phyloP scores from a whole-genome alignment of 2,113 vertebrate genomes.

The Neogale vison region DNA sequence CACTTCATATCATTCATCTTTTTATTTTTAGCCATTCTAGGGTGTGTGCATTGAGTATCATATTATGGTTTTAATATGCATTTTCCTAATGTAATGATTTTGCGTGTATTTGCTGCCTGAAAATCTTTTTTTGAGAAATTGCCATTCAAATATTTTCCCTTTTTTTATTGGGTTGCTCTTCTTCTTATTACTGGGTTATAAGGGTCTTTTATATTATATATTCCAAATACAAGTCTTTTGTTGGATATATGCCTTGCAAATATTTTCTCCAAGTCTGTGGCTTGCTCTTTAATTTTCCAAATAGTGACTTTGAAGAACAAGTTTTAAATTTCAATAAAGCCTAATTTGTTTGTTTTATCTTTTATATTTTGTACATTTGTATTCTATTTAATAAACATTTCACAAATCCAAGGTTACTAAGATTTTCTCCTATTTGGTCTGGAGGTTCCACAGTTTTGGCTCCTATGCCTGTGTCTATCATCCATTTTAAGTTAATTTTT shows the following conservation, averaged over 20 bases:
- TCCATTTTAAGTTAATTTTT: neutral
- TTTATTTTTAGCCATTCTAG: neutral
- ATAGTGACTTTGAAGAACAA: neutral
- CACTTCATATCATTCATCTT: neutral
- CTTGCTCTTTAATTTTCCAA: neutral
- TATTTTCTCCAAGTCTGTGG: neutral
- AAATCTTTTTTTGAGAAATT: neutral
- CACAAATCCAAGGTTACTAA: neutral
- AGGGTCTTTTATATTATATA: neutral
- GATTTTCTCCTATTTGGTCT: neutral
- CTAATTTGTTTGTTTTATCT: neutral
- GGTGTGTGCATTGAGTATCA: neutral
- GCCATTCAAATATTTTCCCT: neutral
- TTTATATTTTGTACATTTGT: neutral
- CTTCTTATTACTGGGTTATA: neutral
- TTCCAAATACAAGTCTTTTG: neutral
- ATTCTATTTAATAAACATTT: neutral
- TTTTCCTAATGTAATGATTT: neutral
- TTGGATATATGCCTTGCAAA: neutral
- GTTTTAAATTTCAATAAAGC: neutral
- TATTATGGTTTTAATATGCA: neutral
- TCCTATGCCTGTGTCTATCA: neutral
- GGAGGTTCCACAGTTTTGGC: neutral
- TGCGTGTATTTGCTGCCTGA: neutral
- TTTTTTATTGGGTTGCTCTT: neutral